Evolutionary conservation across 2,888 invertebrate genomes (phyloP), one percentile per base, ranked within the genome.

Genomic region (Aleiodes testaceus): DNA sequence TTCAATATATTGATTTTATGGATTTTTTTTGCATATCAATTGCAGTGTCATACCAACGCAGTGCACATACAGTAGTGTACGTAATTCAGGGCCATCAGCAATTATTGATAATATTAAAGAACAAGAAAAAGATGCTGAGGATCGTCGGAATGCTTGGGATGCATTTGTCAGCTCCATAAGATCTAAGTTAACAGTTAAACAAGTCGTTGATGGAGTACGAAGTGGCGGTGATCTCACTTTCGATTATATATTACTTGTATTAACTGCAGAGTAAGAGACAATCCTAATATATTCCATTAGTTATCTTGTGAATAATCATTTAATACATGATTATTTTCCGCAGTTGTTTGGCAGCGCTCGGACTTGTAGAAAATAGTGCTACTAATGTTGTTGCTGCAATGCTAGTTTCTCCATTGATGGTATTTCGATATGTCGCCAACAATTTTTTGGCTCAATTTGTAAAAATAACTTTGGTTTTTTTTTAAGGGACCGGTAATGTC

Each of bases 291-390:
- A 22, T 18, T 6, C 26, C 26, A 36, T 22, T 52, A 49, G 26
- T 26, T 26, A 26, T 5, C 5, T 5, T 42, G 36, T 44, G n/a
- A 20, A 20, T 55, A 12, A 30, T 30, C 11, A 20, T 49, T 52
- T 18, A 42, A 44, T 20, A 7, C 20, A 11, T n/a, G 0, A 47
- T 7, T 22, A 20, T 14, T 63, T 45, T 47, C 7, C n/a, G 11
- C 82, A 95, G 95, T 87, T 92, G 94, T 70, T 90, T 96, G 72
- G 95, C 95, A 69, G 94, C 93, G n/a, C 88, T 95, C 70, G 95
- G 95, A 53, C 88, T 96, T 49, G 92, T 94, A 22, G 95, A 95
- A 86, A 94, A 94, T 88, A 95, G 94, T 82, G 92, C 95, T 5
- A 94, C 95, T 0, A 93, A 94, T 79, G 92, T 96, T 75, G 92